Base-by-base conservation (phyloP, 92 coral and sea anemone species). In the Zoanthus sociatus region DNA sequence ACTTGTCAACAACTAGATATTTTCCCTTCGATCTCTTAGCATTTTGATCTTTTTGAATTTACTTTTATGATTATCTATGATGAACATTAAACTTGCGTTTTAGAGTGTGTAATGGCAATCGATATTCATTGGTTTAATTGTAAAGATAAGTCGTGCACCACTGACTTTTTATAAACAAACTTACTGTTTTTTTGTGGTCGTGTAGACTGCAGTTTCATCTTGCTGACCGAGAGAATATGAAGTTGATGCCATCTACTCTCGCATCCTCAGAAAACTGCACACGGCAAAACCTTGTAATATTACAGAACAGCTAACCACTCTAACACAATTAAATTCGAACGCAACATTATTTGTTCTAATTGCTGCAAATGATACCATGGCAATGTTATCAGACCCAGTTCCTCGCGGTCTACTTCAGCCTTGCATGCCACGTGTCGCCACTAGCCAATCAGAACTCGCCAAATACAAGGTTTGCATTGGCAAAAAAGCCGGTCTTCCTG, bases 401-500 rank as follows among this genome's bases (percentile, higher is more conserved):
- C n/a, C 75, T 67, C 74, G 13, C 76, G 74, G 85, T 20, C 44
- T 58, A 17, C 76, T 21, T 30, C 46, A 3, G 45, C 61, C n/a
- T 70, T 17, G 50, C 71, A 60, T 73, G 93, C 82, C 87, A 53
- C 82, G 66, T 58, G 17, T 32, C 82, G 6, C 79, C 71, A 8
- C 82, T 78, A 75, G 82, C 99, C 98, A 97, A 97, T 95, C 94
- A 93, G 93, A 91, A 83, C 84, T 47, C 98, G 99, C 93, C 99
- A 97, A 93, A 93, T 97, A 97, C 90, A 83, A 90, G 83, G 77
- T 86, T 73, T 76, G 92, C 94, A 91, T 95, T 97, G 98, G 99
- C 83, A 93, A 81, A 77, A 87, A 90, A 87, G 90, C 88, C 83
- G 89, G 77, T 45, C 17, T 69, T 12, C 9, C 31, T 73, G 51